These are phyloP conservation scores for Autographa gamma DNA, from an alignment of 2,888 invertebrate genomes.

Conservation along the genomic window DNA sequence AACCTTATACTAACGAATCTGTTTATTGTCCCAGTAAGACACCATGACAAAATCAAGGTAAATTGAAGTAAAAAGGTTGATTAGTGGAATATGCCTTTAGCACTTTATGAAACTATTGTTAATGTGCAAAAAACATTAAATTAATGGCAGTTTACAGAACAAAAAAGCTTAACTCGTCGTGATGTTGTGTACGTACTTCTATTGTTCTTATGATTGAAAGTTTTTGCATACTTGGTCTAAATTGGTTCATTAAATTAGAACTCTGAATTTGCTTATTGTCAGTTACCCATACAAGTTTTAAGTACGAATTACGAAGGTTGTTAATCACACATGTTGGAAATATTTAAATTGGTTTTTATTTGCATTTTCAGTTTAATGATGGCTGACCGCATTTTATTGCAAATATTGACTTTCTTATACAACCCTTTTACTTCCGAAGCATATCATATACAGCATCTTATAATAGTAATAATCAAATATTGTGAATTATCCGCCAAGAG, in stretches of 20 bases:
- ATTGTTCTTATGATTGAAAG: neutral
- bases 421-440: neutral
- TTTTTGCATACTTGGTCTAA: too few relatives aligned
- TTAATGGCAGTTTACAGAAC: neutral
- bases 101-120: neutral
- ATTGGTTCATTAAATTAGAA: neutral
- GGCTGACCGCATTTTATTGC: neutral
- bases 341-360: neutral
- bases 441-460: neutral
- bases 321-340: neutral
- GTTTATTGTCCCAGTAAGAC: neutral
- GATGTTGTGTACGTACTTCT: neutral
- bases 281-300: neutral
- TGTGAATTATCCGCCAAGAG: neutral
- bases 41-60: neutral
- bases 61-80: neutral
- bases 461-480: neutral
- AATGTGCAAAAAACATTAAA: conserved; percentile 4
- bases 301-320: neutral
- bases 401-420: neutral
- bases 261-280: neutral
- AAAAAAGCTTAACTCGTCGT: neutral
- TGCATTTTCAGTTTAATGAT: neutral
- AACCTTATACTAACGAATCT: neutral
- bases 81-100: neutral